phyloP scores from a whole-genome alignment of 1,140 invertebrate genomes.

The Eumeta japonica region DNA sequence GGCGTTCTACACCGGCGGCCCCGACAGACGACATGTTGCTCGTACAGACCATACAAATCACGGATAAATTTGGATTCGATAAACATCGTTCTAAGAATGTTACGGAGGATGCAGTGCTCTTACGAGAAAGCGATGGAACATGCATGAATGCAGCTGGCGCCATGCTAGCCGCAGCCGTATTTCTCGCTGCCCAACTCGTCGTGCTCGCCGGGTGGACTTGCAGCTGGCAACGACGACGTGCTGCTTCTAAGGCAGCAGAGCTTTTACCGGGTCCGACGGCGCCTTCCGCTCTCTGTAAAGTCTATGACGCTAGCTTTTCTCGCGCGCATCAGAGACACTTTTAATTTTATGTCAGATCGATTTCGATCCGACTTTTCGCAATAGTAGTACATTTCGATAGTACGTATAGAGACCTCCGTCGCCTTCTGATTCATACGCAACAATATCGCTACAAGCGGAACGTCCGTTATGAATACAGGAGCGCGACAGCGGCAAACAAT shows the following conservation, averaged over 20 bases:
- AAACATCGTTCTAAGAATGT: conserved; percentile 54
- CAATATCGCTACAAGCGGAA: conserved; percentile 16
- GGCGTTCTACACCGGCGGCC: conserved; percentile 55
- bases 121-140: conserved; percentile 53
- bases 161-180: conserved; percentile 77
- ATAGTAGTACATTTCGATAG: conserved; percentile 50
- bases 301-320: conserved; percentile 77
- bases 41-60: conserved; percentile 88
- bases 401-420: conserved; percentile 44
- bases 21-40: conserved; percentile 80
- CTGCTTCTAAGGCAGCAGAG: conserved; percentile 57
- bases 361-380: too few species aligned
- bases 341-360: conserved; percentile 58
- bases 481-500: conserved; percentile 45
- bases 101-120: conserved; percentile 61
- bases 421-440: conserved; percentile 34
- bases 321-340: conserved; percentile 76
- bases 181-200: conserved; percentile 78
- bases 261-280: conserved; percentile 52
- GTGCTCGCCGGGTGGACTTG: conserved; percentile 81
- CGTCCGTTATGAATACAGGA: conserved; percentile 31
- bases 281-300: conserved; percentile 75
- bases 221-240: conserved; percentile 75
- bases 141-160: conserved; percentile 79
- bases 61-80: conserved; percentile 87